phyloP scores from a whole-genome alignment of 1,140 invertebrate species.

The Gonioctena quinquepunctata region DNA sequence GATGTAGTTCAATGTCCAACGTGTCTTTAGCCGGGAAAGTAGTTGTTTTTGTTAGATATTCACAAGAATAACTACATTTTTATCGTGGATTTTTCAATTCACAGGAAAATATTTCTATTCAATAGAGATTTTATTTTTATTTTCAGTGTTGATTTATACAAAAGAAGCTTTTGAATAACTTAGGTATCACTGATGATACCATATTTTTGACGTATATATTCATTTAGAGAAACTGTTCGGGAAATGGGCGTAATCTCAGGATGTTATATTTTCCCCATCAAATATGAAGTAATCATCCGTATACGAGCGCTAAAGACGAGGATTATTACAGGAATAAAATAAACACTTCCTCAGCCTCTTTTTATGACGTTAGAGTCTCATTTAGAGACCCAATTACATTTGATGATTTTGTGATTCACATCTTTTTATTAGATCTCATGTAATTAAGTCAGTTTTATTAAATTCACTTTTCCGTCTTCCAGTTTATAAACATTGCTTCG shows the following conservation, averaged over 20 bases:
- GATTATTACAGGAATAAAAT: conserved; percentile 39
- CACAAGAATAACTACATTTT: too few relatives aligned
- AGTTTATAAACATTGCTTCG: conserved; percentile 16
- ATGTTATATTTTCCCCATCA: not conserved
- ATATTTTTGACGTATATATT: not conserved
- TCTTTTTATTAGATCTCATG: conserved; percentile 41
- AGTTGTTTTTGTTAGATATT: too few relatives aligned
- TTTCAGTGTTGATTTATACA: too few relatives aligned
- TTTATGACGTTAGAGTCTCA: conserved; percentile 37
- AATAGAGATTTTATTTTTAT: too few relatives aligned
- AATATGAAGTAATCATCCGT: conserved; percentile 2
- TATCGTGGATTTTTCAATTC: too few relatives aligned
- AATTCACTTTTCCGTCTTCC: conserved; percentile 13
- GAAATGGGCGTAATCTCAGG: not conserved
- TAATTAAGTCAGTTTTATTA: conserved; percentile 37
- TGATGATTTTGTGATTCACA: conserved; percentile 48
- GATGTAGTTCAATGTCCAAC: too few relatives aligned
- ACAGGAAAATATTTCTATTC: too few relatives aligned
- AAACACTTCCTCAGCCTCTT: conserved; percentile 40
- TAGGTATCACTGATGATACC: too few relatives aligned
- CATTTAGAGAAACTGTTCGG: not conserved
- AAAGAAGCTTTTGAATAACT: too few relatives aligned
- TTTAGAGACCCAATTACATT: conserved; percentile 45
- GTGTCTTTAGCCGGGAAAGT: too few relatives aligned
- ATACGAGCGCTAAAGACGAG: not conserved